Evolutionary conservation across 1,140 invertebrate genomes (phyloP).

Genomic region (Hormaphis cornu): DNA sequence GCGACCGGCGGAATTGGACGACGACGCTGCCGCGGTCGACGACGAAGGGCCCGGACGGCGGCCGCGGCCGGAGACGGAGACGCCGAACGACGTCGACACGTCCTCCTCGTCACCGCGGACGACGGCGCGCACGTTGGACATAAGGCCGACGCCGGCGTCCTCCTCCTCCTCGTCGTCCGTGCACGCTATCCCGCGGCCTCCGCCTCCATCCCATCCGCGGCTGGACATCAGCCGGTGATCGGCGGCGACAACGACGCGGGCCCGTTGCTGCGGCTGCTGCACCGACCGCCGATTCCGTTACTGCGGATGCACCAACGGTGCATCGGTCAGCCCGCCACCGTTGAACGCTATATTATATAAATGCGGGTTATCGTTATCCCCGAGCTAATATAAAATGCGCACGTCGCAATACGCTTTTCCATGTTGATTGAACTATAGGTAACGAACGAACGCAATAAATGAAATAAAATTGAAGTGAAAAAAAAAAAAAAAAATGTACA

Average conservation of each 20-base stretch:
- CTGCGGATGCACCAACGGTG: not conserved
- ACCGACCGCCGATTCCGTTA: conserved; percentile 9
- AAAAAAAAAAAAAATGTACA: no score
- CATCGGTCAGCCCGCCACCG: conserved; percentile 1
- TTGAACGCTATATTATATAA: not conserved
- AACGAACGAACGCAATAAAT: no score
- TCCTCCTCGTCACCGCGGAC: not conserved
- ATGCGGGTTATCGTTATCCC: no score
- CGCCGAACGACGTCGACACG: conserved; percentile 8
- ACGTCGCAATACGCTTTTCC: no score
- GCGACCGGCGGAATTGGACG: not conserved
- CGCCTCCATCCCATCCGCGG: conserved; percentile 24
- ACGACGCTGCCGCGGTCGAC: not conserved
- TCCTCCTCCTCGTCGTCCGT: no score
- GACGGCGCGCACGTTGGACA: conserved; percentile 11
- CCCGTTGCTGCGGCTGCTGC: not conserved
- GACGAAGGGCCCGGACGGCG: conserved; percentile 2
- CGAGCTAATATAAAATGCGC: no score
- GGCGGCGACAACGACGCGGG: conserved; percentile 7
- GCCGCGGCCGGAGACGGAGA: not conserved
- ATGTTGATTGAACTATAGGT: no score
- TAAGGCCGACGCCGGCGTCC: conserved; percentile 19
- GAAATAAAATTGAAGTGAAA: no score
- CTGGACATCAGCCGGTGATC: conserved; percentile 22
- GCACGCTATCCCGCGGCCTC: conserved; percentile 23